phyloP scores from a whole-genome alignment of 2,797 vertebrate genomes.

The Astyanax mexicanus region DNA sequence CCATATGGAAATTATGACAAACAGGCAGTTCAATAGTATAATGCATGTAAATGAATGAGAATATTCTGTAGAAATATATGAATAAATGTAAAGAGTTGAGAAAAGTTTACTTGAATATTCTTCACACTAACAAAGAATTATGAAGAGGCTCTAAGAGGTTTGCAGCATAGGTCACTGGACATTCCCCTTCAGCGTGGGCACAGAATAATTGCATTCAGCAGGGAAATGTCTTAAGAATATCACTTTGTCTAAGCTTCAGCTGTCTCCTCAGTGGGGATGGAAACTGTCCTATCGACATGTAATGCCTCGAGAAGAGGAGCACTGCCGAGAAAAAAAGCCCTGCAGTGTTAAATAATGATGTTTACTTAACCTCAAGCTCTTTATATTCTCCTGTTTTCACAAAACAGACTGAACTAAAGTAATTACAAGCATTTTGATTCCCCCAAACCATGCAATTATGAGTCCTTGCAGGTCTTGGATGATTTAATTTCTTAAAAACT shows the following conservation, averaged over 20 bases:
- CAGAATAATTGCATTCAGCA: constrained; percentile 29
- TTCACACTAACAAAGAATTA: not conserved
- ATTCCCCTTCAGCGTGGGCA: constrained; percentile 1
- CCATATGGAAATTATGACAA: too few relatives aligned
- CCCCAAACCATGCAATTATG: not conserved
- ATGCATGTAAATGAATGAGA: too few relatives aligned
- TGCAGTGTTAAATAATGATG: not conserved
- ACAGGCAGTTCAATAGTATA: too few relatives aligned
- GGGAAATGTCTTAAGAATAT: constrained; percentile 30
- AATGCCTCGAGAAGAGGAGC: not conserved
- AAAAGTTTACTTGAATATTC: not conserved
- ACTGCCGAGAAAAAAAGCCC: not conserved
- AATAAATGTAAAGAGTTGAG: too few relatives aligned
- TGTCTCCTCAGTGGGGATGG: not conserved
- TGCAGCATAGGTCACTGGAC: not conserved
- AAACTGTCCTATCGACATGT: constrained; percentile 3
- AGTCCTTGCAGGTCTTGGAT: not conserved
- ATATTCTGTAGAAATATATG: too few relatives aligned
- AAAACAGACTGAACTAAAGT: not conserved
- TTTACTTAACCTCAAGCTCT: not conserved
- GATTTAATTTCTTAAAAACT: not conserved
- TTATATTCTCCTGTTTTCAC: not conserved
- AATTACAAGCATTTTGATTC: not conserved
- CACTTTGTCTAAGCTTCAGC: not conserved
- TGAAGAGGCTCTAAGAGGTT: not conserved